These are phyloP conservation scores for Caenorhabditis remanei DNA, from an alignment of 1,140 invertebrate genomes.

Conservation along the genomic window DNA sequence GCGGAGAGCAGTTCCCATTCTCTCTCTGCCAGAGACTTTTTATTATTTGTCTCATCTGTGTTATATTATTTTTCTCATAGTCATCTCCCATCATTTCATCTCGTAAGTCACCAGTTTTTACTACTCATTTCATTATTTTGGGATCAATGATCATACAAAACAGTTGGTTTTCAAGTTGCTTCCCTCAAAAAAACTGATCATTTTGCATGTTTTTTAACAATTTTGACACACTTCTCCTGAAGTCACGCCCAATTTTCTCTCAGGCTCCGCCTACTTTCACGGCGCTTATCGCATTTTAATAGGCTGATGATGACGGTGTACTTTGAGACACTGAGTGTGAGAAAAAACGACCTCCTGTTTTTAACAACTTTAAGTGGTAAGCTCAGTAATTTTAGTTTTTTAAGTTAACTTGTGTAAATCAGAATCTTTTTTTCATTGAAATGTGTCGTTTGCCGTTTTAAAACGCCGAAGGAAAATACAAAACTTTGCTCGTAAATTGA, in stretches of 20 bases:
- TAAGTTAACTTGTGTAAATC: no score
- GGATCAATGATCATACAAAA: slow-evolving; percentile 21
- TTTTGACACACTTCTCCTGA: neutral
- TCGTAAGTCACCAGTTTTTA: neutral
- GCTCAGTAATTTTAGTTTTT: no score
- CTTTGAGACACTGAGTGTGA: slow-evolving; percentile 7
- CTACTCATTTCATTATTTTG: neutral
- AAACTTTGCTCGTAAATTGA: no score
- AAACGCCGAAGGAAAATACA: no score
- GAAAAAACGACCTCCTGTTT: slow-evolving; percentile 4
- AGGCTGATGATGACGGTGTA: neutral
- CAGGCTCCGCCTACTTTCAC: slow-evolving; percentile 11
- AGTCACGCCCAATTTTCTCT: neutral
- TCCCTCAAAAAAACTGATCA: neutral
- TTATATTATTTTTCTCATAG: no score
- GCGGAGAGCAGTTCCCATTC: neutral
- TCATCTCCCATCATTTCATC: neutral
- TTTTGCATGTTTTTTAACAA: neutral
- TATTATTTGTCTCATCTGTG: neutral
- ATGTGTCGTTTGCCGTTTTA: no score
- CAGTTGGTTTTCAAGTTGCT: neutral
- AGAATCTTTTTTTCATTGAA: no score
- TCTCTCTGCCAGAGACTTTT: neutral
- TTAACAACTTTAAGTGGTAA: no score
- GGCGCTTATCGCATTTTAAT: neutral